Percentiles rank a stretch among this genome's conserved stretches.
phyloP scores from a whole-genome alignment of 2,888 invertebrate species.

The Gari tellinella region DNA sequence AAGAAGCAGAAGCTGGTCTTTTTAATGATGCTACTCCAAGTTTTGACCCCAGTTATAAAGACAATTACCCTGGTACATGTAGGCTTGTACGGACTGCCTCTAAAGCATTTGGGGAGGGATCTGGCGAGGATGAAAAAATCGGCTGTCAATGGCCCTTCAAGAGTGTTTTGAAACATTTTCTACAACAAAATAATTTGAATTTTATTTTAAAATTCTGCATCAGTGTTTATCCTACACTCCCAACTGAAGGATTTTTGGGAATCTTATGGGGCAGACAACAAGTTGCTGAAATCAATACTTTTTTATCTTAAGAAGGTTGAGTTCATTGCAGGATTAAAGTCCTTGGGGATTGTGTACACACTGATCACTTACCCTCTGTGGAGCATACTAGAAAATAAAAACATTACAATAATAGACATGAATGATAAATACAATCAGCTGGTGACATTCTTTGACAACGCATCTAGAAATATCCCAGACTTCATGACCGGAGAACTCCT shows the following conservation, averaged over 20 bases:
- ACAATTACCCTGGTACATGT: constrained; percentile 26
- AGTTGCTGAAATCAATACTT: constrained; percentile 29
- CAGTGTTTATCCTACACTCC: constrained; percentile 39
- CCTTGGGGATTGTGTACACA: constrained; percentile 3
- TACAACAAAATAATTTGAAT: constrained; percentile 21
- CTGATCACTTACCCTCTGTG: constrained; percentile 26
- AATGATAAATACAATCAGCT: constrained; percentile 7
- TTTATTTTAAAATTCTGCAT: constrained; percentile 33
- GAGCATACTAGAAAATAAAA: constrained; percentile 17
- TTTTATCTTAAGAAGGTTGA: constrained; percentile 17
- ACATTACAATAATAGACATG: constrained; percentile 10
- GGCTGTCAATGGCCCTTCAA: constrained; percentile 32
- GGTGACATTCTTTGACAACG: constrained; percentile 6
- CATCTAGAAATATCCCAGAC: neutral
- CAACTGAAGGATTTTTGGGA: constrained; percentile 44
- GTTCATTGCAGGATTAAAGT: constrained; percentile 21
- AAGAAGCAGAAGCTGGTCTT: constrained; percentile 20
- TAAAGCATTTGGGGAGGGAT: constrained; percentile 38
- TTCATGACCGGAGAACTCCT: constrained; percentile 8
- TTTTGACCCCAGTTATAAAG: constrained; percentile 13
- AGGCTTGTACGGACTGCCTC: constrained; percentile 36
- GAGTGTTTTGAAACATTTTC: constrained; percentile 14
- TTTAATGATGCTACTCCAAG: constrained; percentile 20
- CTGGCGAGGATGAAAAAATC: constrained; percentile 41
- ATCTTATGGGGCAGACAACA: constrained; percentile 40